phyloP scores from a whole-genome alignment of 2,888 invertebrate genomes.

The Pristionchus exspectatus region DNA sequence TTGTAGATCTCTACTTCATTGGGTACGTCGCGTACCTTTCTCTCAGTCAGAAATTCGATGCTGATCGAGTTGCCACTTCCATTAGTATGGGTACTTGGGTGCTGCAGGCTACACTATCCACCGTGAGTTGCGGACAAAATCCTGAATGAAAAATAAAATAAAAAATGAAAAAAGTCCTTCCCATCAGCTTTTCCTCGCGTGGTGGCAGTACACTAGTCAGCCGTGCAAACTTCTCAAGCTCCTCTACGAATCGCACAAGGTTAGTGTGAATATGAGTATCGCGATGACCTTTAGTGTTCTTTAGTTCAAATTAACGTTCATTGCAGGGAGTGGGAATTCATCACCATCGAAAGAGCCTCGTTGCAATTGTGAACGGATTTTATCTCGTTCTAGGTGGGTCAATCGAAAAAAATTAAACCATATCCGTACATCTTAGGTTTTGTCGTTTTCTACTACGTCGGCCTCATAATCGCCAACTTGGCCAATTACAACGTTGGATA shows the following conservation, averaged over 20 bases:
- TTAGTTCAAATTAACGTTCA: background rate
- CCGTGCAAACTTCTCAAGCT: background rate
- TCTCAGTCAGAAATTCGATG: background rate
- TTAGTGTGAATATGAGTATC: background rate
- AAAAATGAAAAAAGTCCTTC: background rate
- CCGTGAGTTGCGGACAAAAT: background rate
- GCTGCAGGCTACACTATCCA: background rate
- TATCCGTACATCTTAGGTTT: background rate
- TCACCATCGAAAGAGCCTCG: background rate
- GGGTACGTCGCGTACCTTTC: background rate
- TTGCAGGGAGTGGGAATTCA: conserved; percentile 37
- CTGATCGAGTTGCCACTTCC: background rate
- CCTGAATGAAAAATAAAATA: background rate
- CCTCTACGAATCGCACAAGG: conserved; percentile 34
- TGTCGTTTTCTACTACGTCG: background rate
- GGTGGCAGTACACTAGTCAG: conserved; percentile 32
- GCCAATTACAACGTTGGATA: background rate
- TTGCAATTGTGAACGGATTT: background rate
- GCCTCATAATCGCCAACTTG: background rate
- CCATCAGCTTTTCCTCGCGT: conserved; percentile 35
- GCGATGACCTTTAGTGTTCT: too few relatives aligned
- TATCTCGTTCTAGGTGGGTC: background rate
- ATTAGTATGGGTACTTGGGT: background rate
- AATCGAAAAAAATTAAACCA: background rate
- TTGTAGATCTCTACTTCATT: conserved; percentile 30